Percentiles rank a stretch among this genome's conserved stretches.
Conservation (phyloP, 2,113 vertebrate species). For the Scophthalmus maximus region DNA sequence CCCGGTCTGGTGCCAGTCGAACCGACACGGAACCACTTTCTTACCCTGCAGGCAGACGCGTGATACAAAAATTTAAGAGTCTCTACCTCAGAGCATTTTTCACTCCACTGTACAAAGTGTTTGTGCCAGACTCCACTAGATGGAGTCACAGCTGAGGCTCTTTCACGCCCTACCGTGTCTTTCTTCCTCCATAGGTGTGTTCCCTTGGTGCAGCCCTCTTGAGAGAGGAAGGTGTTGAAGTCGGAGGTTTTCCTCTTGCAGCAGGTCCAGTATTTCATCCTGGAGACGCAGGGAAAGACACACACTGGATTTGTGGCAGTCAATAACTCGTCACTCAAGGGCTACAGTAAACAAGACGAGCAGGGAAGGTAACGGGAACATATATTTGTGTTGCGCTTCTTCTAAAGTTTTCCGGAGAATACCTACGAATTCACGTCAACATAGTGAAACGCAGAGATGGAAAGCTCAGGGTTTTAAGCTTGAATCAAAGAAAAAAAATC, state of each 20-base stretch:
- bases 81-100: not conserved
- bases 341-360: constrained; percentile 24
- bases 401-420: not conserved
- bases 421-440: not conserved
- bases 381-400: constrained; percentile 6
- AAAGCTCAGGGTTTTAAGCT: not conserved
- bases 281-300: constrained; percentile 60
- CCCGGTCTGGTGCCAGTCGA: constrained; percentile 98
- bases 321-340: constrained; percentile 42
- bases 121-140: constrained; percentile 53
- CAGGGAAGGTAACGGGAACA: not conserved
- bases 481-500: not conserved
- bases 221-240: constrained; percentile 94
- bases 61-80: not conserved
- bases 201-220: constrained; percentile 92
- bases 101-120: not conserved
- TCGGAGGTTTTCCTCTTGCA: constrained; percentile 97
- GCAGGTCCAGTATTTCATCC: constrained; percentile 99
- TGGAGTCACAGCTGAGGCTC: constrained; percentile 45
- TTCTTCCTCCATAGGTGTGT: constrained; percentile 92
- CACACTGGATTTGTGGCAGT: constrained; percentile 20
- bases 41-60: constrained; percentile 82
- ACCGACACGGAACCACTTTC: constrained; percentile 92
- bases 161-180: constrained; percentile 82
- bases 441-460: not conserved